Percentiles rank a stretch among this genome's conserved stretches.
These are phyloP conservation scores for Tetramorium alpestre DNA, from an alignment of 1,140 invertebrate genomes.

Conservation along the genomic window DNA sequence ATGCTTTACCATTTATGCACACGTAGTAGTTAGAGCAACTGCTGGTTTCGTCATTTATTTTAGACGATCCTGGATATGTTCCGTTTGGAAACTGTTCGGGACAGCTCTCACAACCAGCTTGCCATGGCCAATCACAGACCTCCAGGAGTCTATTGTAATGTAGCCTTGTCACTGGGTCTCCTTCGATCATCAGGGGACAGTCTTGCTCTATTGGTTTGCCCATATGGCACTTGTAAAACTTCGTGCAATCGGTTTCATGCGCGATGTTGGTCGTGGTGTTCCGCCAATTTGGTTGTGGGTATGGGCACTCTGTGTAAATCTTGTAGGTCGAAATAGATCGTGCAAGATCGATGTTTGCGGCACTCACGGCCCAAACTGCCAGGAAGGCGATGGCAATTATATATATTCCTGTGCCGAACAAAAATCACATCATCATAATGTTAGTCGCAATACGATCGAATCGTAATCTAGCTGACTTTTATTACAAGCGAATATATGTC, in stretches of 20 bases:
- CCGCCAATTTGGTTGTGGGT: background rate
- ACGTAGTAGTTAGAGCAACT: background rate
- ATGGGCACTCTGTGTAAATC: background rate
- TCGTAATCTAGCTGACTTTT: background rate
- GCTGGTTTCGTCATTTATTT: background rate
- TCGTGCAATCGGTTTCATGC: slow-evolving; percentile 61
- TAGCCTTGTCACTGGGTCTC: background rate
- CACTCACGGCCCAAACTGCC: background rate
- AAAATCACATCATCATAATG: background rate
- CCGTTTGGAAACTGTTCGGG: background rate
- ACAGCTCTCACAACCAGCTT: background rate
- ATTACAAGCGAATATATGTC: background rate
- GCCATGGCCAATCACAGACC: slow-evolving; percentile 54
- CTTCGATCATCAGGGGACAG: slow-evolving; percentile 20
- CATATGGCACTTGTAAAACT: slow-evolving; percentile 54
- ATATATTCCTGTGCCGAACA: slow-evolving; percentile 16
- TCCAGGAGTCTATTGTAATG: slow-evolving; percentile 43
- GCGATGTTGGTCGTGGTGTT: slow-evolving; percentile 48
- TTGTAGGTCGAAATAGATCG: background rate
- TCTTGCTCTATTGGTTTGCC: background rate
- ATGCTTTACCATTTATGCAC: background rate
- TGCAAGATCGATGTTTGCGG: background rate
- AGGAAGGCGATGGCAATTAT: slow-evolving; percentile 9
- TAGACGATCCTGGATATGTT: background rate
- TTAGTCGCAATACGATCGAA: background rate